phyloP scores from a whole-genome alignment of 2,797 vertebrate species.

The Gambelia wislizenii region DNA sequence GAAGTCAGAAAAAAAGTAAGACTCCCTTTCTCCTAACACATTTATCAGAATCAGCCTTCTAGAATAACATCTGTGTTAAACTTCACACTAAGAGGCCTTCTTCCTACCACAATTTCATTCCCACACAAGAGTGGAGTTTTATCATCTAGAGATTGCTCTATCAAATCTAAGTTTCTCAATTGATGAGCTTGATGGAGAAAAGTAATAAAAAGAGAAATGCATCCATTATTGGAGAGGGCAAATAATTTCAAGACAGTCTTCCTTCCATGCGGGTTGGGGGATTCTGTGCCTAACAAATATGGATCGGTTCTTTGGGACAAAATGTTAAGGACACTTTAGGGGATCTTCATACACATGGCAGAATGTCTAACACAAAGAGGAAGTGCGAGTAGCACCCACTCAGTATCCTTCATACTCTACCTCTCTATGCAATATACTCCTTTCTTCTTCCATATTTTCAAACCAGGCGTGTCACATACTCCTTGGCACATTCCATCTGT shows the following conservation, averaged over 20 bases:
- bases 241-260: background rate
- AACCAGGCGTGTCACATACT: background rate
- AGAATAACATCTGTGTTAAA: background rate
- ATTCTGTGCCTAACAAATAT: too few relatives aligned
- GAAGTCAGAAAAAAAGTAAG: background rate
- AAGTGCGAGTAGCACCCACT: background rate
- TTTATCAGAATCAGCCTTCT: background rate
- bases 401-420: background rate
- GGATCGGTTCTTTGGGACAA: too few relatives aligned
- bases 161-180: background rate
- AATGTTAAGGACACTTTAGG: background rate
- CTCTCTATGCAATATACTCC: background rate
- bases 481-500: background rate
- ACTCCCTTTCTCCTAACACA: conserved; percentile 5
- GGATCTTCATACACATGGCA: background rate
- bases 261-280: background rate
- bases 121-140: background rate
- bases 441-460: background rate
- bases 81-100: background rate
- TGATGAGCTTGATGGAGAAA: background rate
- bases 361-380: background rate
- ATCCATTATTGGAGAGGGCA: background rate
- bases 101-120: background rate
- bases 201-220: background rate
- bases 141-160: background rate